Conservation (phyloP, 2,797 vertebrate species). For the Arrhamphus sclerolepis region DNA sequence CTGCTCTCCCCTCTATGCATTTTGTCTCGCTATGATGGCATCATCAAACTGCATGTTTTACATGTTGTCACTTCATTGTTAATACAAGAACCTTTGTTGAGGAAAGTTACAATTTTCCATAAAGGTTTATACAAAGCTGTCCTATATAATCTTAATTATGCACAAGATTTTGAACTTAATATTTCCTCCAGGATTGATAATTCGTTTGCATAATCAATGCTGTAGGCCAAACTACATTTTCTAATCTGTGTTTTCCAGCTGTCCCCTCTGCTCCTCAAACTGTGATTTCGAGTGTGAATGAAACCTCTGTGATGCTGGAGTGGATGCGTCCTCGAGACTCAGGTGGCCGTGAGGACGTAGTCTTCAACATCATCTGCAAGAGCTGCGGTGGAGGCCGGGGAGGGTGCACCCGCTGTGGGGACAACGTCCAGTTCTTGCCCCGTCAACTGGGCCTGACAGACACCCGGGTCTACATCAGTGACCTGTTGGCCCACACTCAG, state of each 20-base stretch:
- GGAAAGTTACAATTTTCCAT: no score
- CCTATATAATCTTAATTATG: background rate
- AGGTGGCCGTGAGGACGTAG: conserved; percentile 91
- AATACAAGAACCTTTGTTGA: no score
- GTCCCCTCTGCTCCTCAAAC: conserved; percentile 90
- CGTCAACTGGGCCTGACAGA: conserved; percentile 94
- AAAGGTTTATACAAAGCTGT: background rate
- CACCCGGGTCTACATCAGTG: conserved; percentile 91
- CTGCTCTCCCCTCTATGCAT: no score
- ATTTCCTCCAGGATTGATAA: background rate
- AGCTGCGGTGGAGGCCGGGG: conserved; percentile 90
- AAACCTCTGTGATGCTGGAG: conserved; percentile 96
- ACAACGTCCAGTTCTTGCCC: conserved; percentile 94
- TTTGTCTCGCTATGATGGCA: no score
- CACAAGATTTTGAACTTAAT: background rate
- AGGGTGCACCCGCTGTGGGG: conserved; percentile 93
- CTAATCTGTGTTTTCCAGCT: conserved; percentile 73
- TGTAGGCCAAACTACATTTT: background rate
- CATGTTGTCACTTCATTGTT: no score
- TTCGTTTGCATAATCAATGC: background rate
- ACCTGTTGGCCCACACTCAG: conserved; percentile 95
- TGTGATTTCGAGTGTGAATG: conserved; percentile 96
- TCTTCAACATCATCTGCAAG: conserved; percentile 98
- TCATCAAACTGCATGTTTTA: no score
- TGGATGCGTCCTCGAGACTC: conserved; percentile 89